Conservation (phyloP, 1,140 invertebrate species). For the Pogonomyrmex californicus region DNA sequence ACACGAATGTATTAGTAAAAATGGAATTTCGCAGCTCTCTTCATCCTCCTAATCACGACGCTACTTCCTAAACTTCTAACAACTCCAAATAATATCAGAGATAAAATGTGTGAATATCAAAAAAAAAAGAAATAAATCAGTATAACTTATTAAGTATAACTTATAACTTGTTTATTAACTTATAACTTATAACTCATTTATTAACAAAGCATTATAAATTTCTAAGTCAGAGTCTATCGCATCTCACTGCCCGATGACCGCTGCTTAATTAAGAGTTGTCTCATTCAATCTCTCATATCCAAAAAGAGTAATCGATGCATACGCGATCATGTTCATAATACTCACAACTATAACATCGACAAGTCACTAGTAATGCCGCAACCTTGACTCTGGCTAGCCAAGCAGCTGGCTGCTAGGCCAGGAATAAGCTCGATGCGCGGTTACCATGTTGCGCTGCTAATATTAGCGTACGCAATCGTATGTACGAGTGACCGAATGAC, state of each 20-base stretch:
- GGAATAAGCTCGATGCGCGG: conserved; percentile 82
- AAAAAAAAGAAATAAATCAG: neutral
- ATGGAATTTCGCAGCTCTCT: neutral
- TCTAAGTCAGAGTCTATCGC: neutral
- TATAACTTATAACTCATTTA: no score
- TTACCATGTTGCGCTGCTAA: conserved; percentile 84
- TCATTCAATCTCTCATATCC: neutral
- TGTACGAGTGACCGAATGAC: conserved; percentile 80
- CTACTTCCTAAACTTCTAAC: neutral
- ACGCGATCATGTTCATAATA: conserved; percentile 57
- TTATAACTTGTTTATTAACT: no score
- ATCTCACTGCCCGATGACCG: neutral
- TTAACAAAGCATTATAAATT: neutral
- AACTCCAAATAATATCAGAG: neutral
- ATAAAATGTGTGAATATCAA: neutral
- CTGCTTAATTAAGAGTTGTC: neutral
- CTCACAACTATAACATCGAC: conserved; percentile 61
- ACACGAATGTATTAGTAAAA: neutral
- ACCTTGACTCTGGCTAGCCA: conserved; percentile 85
- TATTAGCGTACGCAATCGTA: conserved; percentile 82
- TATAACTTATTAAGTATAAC: neutral
- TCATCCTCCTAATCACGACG: neutral
- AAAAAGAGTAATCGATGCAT: conserved; percentile 17
- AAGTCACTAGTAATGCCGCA: conserved; percentile 80
- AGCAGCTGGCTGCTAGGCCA: conserved; percentile 82